Evolutionary conservation across 2,888 invertebrate species (phyloP).

Genomic region (Laspeyria flexula): DNA sequence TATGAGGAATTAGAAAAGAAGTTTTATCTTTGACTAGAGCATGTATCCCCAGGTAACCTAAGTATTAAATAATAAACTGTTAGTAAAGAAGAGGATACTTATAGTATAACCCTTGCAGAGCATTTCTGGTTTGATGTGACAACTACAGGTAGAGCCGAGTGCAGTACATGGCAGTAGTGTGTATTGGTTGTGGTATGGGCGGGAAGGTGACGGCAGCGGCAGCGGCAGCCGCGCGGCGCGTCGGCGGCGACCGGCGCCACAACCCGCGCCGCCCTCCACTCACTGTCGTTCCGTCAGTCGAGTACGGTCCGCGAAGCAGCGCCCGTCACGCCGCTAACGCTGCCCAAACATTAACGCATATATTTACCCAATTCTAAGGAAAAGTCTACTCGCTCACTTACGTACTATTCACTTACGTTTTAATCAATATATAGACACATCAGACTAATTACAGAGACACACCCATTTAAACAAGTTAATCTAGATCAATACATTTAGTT

Average conservation of each 20-base stretch:
- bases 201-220: constrained; percentile 5
- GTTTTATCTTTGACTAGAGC: too few relatives aligned
- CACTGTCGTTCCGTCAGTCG: constrained; percentile 32
- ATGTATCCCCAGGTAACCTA: too few relatives aligned
- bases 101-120: too few relatives aligned
- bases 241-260: constrained; percentile 8
- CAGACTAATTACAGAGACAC: constrained; percentile 6
- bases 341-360: constrained; percentile 12
- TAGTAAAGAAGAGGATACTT: too few relatives aligned
- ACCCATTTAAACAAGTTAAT: constrained; percentile 1
- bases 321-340: constrained; percentile 17
- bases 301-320: constrained; percentile 36
- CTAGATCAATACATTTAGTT: constrained; percentile 5
- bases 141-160: too few relatives aligned
- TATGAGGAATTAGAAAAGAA: too few relatives aligned
- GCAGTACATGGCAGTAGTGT: too few relatives aligned
- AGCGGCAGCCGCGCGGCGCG: constrained; percentile 10
- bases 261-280: constrained; percentile 6
- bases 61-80: too few relatives aligned
- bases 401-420: constrained; percentile 16
- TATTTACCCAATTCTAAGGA: constrained; percentile 11
- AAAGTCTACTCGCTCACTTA: constrained; percentile 35
- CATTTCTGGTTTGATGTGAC: too few relatives aligned
- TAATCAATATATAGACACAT: constrained; percentile 16
- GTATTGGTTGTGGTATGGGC: background rate